Evolutionary conservation across 2,888 invertebrate species (phyloP).

Genomic region (Panopea generosa): DNA sequence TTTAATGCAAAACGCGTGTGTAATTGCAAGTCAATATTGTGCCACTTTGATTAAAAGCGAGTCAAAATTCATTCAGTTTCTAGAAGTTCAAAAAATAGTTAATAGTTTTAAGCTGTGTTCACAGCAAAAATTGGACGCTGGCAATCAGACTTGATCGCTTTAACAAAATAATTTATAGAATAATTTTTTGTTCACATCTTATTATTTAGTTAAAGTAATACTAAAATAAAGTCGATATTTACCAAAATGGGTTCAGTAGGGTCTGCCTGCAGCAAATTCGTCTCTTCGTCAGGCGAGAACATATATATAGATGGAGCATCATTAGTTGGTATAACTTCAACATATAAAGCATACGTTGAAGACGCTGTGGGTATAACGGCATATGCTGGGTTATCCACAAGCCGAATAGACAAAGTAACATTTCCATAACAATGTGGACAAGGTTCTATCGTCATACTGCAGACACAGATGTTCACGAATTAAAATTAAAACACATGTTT

Average conservation of each 20-base stretch:
- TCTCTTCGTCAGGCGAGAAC: neutral
- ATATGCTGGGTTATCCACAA: neutral
- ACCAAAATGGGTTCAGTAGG: neutral
- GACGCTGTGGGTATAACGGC: neutral
- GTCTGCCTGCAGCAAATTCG: neutral
- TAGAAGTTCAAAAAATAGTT: too few species aligned
- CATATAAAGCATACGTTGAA: neutral
- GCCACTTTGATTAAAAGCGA: too few species aligned
- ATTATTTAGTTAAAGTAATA: too few species aligned
- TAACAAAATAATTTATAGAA: too few species aligned
- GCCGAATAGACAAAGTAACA: neutral
- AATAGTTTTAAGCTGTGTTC: too few species aligned
- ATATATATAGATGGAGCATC: neutral
- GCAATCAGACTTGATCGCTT: neutral
- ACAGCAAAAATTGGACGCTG: too few species aligned
- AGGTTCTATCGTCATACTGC: neutral
- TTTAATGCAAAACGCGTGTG: too few species aligned
- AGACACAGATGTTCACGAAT: neutral
- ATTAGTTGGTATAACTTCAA: neutral
- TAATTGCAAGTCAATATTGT: too few species aligned
- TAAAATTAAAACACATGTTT: too few species aligned
- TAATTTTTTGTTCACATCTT: too few species aligned
- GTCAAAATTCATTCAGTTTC: too few species aligned
- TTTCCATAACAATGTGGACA: conserved; percentile 4
- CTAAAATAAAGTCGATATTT: too few species aligned